Percentiles rank a stretch among this genome's conserved stretches.
Conservation (phyloP, 2,888 invertebrate species). For the Polydrusus tereticollis region DNA sequence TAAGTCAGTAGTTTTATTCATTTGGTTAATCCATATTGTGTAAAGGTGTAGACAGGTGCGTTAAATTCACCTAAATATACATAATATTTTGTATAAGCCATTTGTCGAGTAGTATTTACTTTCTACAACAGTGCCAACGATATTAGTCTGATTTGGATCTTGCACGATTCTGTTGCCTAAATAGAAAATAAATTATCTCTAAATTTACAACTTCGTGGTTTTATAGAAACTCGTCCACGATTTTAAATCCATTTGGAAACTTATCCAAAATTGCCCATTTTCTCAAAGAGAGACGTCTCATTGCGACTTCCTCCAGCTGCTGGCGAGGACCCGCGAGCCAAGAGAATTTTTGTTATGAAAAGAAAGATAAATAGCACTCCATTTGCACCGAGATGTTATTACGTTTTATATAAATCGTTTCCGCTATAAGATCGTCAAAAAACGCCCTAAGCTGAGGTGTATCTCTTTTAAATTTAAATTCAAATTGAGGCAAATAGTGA, state of each 20-base stretch:
- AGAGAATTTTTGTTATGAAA: slow-evolving; percentile 48
- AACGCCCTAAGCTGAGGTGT: slow-evolving; percentile 31
- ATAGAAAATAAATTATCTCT: neutral
- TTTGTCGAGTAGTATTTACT: too few species aligned
- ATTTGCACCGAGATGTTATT: slow-evolving; percentile 51
- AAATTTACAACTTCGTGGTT: neutral
- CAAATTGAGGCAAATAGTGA: slow-evolving; percentile 41
- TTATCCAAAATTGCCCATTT: slow-evolving; percentile 46
- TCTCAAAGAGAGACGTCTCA: slow-evolving; percentile 43
- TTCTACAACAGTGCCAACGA: too few species aligned
- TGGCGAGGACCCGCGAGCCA: slow-evolving; percentile 35
- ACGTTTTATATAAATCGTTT: slow-evolving; percentile 50
- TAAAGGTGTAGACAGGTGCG: too few species aligned
- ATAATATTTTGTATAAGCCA: too few species aligned
- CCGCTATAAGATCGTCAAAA: slow-evolving; percentile 44
- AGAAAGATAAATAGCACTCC: slow-evolving; percentile 51
- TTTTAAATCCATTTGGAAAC: slow-evolving; percentile 49
- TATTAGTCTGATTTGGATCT: too few species aligned
- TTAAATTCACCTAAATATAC: too few species aligned
- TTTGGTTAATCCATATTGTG: too few species aligned
- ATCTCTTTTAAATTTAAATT: slow-evolving; percentile 43
- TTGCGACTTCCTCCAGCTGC: slow-evolving; percentile 47
- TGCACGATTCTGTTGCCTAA: too few species aligned
- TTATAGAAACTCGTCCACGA: slow-evolving; percentile 21
- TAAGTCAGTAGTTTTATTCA: too few species aligned